These are phyloP conservation scores for Auanema freiburgensis DNA, from an alignment of 2,888 invertebrate species.

Conservation along the genomic window DNA sequence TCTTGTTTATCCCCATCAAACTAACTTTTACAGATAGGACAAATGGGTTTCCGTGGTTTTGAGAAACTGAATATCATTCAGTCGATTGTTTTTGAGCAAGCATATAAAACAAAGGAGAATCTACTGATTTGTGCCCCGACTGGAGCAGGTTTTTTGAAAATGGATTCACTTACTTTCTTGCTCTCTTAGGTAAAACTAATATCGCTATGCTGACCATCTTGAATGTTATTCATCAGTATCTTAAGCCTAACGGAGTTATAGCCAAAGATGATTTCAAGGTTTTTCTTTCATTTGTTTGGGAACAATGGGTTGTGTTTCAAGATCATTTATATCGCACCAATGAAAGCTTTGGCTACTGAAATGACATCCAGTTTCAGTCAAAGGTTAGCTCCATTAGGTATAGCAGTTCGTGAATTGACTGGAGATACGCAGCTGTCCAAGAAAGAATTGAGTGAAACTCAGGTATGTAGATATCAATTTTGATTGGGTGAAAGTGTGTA, in stretches of 20 bases:
- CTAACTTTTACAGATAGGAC: constrained; percentile 75
- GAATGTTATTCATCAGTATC: constrained; percentile 85
- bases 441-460: constrained; percentile 88
- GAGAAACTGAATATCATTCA: constrained; percentile 89
- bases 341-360: constrained; percentile 98
- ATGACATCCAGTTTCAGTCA: constrained; percentile 83
- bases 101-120: constrained; percentile 94
- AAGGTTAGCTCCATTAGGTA: constrained; percentile 78
- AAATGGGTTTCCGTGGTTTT: constrained; percentile 84
- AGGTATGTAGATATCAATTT: constrained; percentile 66
- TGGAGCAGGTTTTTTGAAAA: constrained; percentile 77
- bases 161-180: too few species aligned
- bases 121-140: constrained; percentile 96
- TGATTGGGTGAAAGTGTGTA: neutral
- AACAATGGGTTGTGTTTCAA: constrained; percentile 65
- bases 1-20: constrained; percentile 67
- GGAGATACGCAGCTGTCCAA: constrained; percentile 98
- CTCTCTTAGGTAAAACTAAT: constrained; percentile 82
- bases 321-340: constrained; percentile 97
- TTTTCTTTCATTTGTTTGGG: neutral
- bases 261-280: constrained; percentile 90
- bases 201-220: constrained; percentile 90
- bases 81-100: constrained; percentile 89
- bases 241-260: constrained; percentile 75
- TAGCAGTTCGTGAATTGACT: constrained; percentile 83